Evolutionary conservation across 2,797 vertebrate genomes (phyloP).

Genomic region (Epinephelus malabaricus): DNA sequence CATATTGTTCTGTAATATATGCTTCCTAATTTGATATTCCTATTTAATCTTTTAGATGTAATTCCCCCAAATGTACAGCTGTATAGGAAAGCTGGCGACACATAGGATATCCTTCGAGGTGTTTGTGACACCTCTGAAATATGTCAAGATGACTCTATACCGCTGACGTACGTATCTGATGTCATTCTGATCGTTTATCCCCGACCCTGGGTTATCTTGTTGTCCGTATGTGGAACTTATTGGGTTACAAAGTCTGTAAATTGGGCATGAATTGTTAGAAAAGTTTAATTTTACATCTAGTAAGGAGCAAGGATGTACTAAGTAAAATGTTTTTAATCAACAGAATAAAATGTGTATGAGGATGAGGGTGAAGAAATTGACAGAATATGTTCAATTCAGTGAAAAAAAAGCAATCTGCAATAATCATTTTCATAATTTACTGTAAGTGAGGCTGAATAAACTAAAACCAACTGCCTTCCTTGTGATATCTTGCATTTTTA

Average conservation of each 20-base stretch:
- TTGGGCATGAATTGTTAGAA: neutral
- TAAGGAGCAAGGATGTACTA: neutral
- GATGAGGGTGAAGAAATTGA: neutral
- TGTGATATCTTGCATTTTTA: slow-evolving; percentile 17
- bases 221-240: slow-evolving; percentile 16
- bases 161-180: slow-evolving; percentile 32
- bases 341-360: neutral
- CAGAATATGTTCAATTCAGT: neutral
- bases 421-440: neutral
- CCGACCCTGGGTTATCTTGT: slow-evolving; percentile 14
- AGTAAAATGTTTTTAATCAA: neutral
- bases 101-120: slow-evolving; percentile 54
- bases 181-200: slow-evolving; percentile 28
- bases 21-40: slow-evolving; percentile 83
- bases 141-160: slow-evolving; percentile 11
- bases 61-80: slow-evolving; percentile 67
- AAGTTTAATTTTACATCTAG: neutral
- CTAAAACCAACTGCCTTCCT: neutral
- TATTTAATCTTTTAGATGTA: slow-evolving; percentile 79
- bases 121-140: slow-evolving; percentile 58
- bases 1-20: slow-evolving; percentile 85
- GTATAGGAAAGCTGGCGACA: slow-evolving; percentile 43
- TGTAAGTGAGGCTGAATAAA: neutral
- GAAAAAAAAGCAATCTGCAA: neutral
- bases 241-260: neutral